These are phyloP conservation scores for Andrena bicolor DNA, from an alignment of 2,888 invertebrate genomes.

Conservation along the genomic window DNA sequence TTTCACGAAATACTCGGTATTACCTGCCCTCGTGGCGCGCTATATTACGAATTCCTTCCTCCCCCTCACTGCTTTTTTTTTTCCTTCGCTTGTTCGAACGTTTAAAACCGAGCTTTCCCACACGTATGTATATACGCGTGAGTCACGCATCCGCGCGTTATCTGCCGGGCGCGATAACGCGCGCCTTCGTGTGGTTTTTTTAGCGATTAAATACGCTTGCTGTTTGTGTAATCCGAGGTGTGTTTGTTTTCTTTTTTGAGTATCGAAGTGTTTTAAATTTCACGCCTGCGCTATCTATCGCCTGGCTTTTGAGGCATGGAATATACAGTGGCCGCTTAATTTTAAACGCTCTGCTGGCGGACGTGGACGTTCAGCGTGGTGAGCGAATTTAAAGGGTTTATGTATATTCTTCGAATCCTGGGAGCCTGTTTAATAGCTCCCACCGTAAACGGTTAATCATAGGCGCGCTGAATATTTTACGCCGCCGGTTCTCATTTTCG, in stretches of 20 bases:
- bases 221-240: background rate
- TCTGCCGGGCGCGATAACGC: constrained; percentile 36
- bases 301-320: background rate
- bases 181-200: constrained; percentile 26
- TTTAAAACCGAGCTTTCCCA: constrained; percentile 33
- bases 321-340: constrained; percentile 9
- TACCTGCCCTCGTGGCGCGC: background rate
- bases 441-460: constrained; percentile 3
- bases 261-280: background rate
- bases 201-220: constrained; percentile 3
- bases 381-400: background rate
- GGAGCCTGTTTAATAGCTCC: constrained; percentile 1
- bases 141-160: constrained; percentile 41
- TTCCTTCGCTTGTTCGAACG: background rate
- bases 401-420: constrained; percentile 1
- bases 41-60: background rate
- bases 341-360: constrained; percentile 2
- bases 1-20: constrained; percentile 25
- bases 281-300: background rate
- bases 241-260: background rate
- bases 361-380: background rate
- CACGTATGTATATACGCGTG: constrained; percentile 4
- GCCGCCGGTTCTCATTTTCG: background rate
- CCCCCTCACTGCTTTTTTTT: background rate
- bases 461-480: constrained; percentile 16